phyloP scores from a whole-genome alignment of 2,797 vertebrate genomes.

The Valencia hispanica region DNA sequence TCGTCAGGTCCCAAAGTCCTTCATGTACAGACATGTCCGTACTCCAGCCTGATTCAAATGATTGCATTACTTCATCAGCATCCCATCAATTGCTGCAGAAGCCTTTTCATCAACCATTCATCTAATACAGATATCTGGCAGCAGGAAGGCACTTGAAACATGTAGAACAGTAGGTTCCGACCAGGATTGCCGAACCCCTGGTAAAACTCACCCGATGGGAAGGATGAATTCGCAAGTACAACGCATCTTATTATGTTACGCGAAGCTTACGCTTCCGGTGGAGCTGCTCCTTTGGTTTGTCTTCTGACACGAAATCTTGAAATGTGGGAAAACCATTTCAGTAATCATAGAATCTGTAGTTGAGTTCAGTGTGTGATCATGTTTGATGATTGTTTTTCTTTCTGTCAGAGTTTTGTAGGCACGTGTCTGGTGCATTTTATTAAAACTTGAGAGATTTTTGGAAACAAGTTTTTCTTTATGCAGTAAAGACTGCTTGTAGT shows the following conservation, averaged over 20 bases:
- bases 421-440: background rate
- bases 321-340: background rate
- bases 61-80: too few species aligned
- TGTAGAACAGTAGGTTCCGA: background rate
- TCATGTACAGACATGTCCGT: too few species aligned
- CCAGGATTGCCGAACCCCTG: background rate
- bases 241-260: too few species aligned
- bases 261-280: too few species aligned
- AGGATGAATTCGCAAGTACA: too few species aligned
- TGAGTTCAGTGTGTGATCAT: background rate
- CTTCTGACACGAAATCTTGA: background rate
- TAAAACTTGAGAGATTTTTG: slow-evolving; percentile 7
- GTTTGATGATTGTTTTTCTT: background rate
- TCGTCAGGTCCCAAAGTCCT: too few species aligned
- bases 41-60: too few species aligned
- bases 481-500: slow-evolving; percentile 5
- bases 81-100: background rate
- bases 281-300: background rate
- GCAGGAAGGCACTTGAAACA: background rate
- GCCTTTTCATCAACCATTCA: background rate
- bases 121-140: background rate
- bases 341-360: background rate
- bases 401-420: background rate
- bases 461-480: background rate
- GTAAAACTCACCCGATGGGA: too few species aligned